Base-by-base conservation (phyloP, 2,113 vertebrate species). In the Nycticorax nycticorax region DNA sequence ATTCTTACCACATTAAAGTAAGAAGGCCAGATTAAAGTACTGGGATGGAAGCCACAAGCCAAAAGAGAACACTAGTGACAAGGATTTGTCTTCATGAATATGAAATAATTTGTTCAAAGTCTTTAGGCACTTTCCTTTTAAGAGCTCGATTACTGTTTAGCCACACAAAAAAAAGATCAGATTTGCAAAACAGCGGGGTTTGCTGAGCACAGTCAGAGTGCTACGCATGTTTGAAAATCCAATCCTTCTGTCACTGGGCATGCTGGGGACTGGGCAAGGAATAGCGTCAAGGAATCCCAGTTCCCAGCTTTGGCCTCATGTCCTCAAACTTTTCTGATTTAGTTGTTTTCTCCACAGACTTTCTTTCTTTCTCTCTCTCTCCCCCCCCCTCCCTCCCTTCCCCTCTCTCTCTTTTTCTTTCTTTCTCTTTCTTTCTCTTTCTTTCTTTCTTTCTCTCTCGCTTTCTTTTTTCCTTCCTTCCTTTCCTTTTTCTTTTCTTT, bases 391-490 rank as follows among this genome's bases (percentile, higher is more conserved):
- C n/a, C n/a, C n/a, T n/a, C n/a, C n/a, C n/a, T n/a, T n/a, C n/a
- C n/a, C n/a, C n/a, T 15, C 6, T 35, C 15, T 9, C 9, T 8
- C 14, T 16, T 8, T 35, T 3, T 14, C 24, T 59, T 3, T 2
- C 14, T 50, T 5, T 15, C 6, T 35, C 15, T 9, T 7, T 8
- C 14, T 16, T 8, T 35, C 4, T 14, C 6, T 3, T 22, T 14
- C 9, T 15, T 14, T 12, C 12, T 5, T 3, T 6, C 4, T 4
- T 24, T 24, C 21, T 26, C n/a, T n/a, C n/a, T n/a, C n/a, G n/a
- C n/a, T n/a, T n/a, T n/a, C n/a, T n/a, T n/a, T n/a, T 3, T 22
- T 14, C 9, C 10, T 14, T 12, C 12, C 4, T 3, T 6, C 4
- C 3, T 24, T 24, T 13, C 20, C n/a, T n/a, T n/a, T n/a, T n/a